Evolutionary conservation across 2,113 vertebrate species (phyloP), one percentile per base, ranked within the genome.

Genomic region (Sinosuthora webbiana): DNA sequence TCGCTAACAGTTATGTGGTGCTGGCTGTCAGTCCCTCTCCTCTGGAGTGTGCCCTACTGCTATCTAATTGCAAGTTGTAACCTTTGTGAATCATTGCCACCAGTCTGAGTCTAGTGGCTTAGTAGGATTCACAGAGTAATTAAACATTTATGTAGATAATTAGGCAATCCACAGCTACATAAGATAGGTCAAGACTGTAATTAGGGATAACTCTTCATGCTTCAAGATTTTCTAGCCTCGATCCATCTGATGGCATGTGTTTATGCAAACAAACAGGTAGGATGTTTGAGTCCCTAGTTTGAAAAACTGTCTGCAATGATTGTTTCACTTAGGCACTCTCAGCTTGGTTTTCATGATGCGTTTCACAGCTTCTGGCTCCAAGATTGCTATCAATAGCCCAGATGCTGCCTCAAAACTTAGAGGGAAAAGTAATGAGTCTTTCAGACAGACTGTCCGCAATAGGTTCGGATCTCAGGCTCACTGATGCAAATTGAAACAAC

Each of bases 331-430:
- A 30, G 68, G 33, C 22, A 27, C 12, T n/a, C 64, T 82, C 84
- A 88, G 63, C 47, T 78, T 5, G 2, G 44, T 83, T 94, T 93
- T 86, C 60, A 30, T 28, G 50, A 83, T 60, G 33, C 0, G 0
- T 80, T 96, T 94, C 90, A 94, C 71, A 80, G 71, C 30, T 94
- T 88, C 87, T 88, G 70, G 21, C 39, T 95, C 56, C 44, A 47
- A 80, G 87, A 88, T 80, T 77, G 35, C 87, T 75, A 80, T 95
- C 94, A 86, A 45, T 82, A 90, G 79, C 82, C 79, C 82, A 92
- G 93, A 96, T 71, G 68, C 83, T 94, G 49, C 82, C 79, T 86
- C 0, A 1, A 88, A 94, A 44, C n/a, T 90, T 39, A 71, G 42
- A 74, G 39, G 35, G 24, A 85, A 83, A 93, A 74, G 64, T 81